These are phyloP conservation scores for Pungitius pungitius DNA, from an alignment of 2,113 vertebrate genomes.

Conservation along the genomic window DNA sequence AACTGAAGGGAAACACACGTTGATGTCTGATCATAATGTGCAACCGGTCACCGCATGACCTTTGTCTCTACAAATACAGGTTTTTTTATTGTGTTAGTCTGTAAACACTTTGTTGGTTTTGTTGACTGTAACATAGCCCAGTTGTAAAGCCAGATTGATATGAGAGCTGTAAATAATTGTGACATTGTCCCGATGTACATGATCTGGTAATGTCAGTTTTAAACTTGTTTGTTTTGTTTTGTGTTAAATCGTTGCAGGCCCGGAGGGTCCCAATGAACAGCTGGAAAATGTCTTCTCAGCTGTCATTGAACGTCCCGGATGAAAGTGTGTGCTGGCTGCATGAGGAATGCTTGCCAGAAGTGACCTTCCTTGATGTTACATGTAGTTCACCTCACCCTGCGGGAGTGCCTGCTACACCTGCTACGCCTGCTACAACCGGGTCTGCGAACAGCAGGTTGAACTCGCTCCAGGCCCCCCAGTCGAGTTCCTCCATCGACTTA, in stretches of 20 bases:
- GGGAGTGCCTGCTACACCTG: neutral
- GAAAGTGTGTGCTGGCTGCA: constrained; percentile 16
- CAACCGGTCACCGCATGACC: neutral
- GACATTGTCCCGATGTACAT: neutral
- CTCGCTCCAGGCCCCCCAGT: neutral
- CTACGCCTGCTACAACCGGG: neutral
- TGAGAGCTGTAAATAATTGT: neutral
- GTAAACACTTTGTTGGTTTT: neutral
- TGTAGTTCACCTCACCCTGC: constrained; percentile 17
- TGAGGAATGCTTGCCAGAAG: constrained; percentile 60
- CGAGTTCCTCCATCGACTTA: neutral
- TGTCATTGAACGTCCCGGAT: neutral
- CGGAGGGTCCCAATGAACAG: neutral
- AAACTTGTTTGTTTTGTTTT: neutral
- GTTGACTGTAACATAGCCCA: neutral
- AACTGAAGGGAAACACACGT: neutral
- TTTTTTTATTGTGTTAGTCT: neutral
- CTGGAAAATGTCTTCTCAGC: constrained; percentile 14
- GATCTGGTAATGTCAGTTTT: neutral
- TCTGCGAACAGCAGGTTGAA: neutral
- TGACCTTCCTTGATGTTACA: constrained; percentile 44
- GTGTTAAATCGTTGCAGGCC: neutral
- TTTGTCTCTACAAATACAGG: neutral
- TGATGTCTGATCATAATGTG: neutral
- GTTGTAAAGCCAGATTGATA: neutral